Evolutionary conservation across 2,797 vertebrate species (phyloP).

Genomic region (Gallirallus australis): DNA sequence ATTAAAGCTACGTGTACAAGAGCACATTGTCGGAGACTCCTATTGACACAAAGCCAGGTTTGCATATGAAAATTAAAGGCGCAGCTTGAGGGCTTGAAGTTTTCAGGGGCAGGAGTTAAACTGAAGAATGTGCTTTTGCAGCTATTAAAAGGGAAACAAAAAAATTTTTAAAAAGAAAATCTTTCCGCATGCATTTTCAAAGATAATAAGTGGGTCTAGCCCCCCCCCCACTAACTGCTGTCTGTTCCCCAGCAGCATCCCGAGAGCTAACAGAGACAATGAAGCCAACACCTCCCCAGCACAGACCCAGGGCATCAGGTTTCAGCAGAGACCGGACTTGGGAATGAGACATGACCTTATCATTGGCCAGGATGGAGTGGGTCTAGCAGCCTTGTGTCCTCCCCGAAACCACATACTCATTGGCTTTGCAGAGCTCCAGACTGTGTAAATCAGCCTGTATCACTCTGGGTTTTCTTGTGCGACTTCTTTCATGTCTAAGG

Average conservation of each 20-base stretch:
- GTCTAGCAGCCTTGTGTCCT: not conserved
- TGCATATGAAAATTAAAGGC: not conserved
- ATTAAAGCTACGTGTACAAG: not conserved
- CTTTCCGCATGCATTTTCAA: not conserved
- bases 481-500: not conserved
- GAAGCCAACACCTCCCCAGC: not conserved
- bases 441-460: not conserved
- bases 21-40: not conserved
- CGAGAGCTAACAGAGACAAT: not conserved
- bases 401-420: not conserved
- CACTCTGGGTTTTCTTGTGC: not conserved
- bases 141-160: not conserved
- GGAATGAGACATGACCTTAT: not conserved
- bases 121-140: not conserved
- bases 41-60: not conserved
- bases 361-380: not conserved
- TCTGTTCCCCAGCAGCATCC: not conserved
- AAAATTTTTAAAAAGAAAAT: too few species aligned
- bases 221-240: not conserved
- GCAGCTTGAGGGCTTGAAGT: not conserved
- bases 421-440: not conserved
- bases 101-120: not conserved
- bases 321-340: not conserved
- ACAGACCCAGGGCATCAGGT: not conserved
- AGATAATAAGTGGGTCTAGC: not conserved